These are phyloP conservation scores for Oxyruncus cristatus DNA, from an alignment of 2,113 vertebrate species.

Conservation along the genomic window DNA sequence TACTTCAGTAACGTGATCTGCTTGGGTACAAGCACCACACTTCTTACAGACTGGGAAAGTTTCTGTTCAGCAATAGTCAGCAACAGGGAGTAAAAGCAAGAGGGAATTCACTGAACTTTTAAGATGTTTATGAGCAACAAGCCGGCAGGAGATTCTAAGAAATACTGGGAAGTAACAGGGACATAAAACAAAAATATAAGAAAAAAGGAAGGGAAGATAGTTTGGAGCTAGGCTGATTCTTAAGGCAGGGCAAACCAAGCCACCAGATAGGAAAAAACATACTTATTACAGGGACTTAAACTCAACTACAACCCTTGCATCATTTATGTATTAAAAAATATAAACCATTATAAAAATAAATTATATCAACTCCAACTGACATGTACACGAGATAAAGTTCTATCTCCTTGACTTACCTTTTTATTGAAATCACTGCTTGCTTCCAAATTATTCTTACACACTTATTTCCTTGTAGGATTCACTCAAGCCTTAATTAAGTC, in stretches of 20 bases:
- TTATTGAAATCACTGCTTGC: neutral
- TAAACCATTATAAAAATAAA: neutral
- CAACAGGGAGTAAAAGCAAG: constrained; percentile 18
- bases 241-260: neutral
- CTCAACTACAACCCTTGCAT: neutral
- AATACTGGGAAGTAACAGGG: constrained; percentile 3
- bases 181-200: constrained; percentile 23
- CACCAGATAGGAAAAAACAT: neutral
- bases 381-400: neutral
- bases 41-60: neutral
- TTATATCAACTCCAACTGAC: neutral
- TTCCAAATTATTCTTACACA: neutral
- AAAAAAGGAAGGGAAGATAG: neutral
- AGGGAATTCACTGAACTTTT: neutral
- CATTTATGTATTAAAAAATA: neutral
- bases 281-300: neutral
- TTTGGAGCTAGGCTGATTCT: neutral
- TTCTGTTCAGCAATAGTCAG: neutral
- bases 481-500: neutral
- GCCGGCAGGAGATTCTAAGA: neutral
- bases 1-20: constrained; percentile 10
- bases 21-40: neutral
- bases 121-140: neutral
- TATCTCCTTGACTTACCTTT: neutral
- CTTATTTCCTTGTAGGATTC: neutral